phyloP scores from a whole-genome alignment of 2,888 invertebrate species.

The Tanypteryx hageni region DNA sequence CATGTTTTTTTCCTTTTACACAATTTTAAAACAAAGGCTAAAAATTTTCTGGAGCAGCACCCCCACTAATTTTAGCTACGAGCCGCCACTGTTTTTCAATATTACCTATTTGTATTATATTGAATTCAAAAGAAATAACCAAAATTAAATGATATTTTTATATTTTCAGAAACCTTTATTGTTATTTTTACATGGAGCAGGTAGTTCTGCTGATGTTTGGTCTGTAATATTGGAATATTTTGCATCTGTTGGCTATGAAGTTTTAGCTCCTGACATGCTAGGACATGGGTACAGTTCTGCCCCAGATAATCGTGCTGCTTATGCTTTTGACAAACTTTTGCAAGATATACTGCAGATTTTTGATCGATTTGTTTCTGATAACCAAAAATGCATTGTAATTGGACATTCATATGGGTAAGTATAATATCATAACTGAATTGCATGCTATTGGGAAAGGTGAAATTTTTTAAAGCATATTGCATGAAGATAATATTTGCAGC shows the following conservation, averaged over 20 bases:
- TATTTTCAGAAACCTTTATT: slow-evolving; percentile 76
- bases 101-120: no score
- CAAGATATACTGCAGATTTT: slow-evolving; percentile 79
- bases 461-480: background rate
- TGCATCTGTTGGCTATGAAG: slow-evolving; percentile 79
- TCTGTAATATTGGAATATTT: slow-evolving; percentile 79
- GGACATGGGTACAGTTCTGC: slow-evolving; percentile 83
- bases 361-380: slow-evolving; percentile 79
- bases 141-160: background rate
- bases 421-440: background rate
- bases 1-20: no score
- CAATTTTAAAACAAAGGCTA: no score
- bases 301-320: slow-evolving; percentile 77
- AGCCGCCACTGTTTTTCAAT: no score
- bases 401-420: slow-evolving; percentile 84
- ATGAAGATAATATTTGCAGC: background rate
- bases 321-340: slow-evolving; percentile 80
- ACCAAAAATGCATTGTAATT: slow-evolving; percentile 79
- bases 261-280: slow-evolving; percentile 82
- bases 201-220: slow-evolving; percentile 82
- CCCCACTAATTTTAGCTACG: no score
- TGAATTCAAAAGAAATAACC: no score
- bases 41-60: no score
- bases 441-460: background rate
- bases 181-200: slow-evolving; percentile 83